Conservation (phyloP, 2,797 vertebrate species). For the Astyanax mexicanus region DNA sequence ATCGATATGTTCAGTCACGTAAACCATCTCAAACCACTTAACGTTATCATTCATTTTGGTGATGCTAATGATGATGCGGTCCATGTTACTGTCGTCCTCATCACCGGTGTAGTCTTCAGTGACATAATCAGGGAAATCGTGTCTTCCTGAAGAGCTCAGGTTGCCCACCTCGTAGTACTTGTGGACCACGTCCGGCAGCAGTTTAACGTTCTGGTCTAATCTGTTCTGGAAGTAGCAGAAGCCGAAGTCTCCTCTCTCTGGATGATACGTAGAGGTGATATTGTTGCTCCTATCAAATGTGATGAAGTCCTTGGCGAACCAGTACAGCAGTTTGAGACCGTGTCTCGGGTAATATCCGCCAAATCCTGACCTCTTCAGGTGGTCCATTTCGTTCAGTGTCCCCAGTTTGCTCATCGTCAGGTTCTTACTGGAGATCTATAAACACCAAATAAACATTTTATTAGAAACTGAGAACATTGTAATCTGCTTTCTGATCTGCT, state of each 20-base stretch:
- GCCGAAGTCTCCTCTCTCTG: constrained; percentile 5
- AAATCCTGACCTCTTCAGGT: rapidly evolving
- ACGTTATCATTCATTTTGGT: too few species aligned
- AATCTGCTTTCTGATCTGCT: too few species aligned
- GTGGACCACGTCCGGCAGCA: constrained; percentile 24
- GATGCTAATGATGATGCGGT: constrained; percentile 43
- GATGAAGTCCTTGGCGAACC: constrained; percentile 35
- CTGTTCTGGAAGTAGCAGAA: constrained; percentile 33
- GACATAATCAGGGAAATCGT: constrained; percentile 21
- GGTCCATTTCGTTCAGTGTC: background rate
- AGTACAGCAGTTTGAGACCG: constrained; percentile 46
- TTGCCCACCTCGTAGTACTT: constrained; percentile 42
- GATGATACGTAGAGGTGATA: background rate
- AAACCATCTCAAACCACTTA: background rate
- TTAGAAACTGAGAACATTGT: background rate
- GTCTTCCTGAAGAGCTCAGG: constrained; percentile 13
- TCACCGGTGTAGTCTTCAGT: background rate
- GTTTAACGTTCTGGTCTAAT: background rate
- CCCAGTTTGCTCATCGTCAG: background rate
- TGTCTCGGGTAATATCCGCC: constrained; percentile 44
- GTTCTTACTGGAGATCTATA: background rate
- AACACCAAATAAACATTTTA: background rate
- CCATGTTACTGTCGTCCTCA: constrained; percentile 19
- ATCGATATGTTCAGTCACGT: constrained; percentile 45
- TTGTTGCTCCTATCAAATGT: background rate